Percentiles rank a stretch among this genome's conserved stretches.
phyloP scores from a whole-genome alignment of 1,140 invertebrate species.

The Caerostris extrusa region DNA sequence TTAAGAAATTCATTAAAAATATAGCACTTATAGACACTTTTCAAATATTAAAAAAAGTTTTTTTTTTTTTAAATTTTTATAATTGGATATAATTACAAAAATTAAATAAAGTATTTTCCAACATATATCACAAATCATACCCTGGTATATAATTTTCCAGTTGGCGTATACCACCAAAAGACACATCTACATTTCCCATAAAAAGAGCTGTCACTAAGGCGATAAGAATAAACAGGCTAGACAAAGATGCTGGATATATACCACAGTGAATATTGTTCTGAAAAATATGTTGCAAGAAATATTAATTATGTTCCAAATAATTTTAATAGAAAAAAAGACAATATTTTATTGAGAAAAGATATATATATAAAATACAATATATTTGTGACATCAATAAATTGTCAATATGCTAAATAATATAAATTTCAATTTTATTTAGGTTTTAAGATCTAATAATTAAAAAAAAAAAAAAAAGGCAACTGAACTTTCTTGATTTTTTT shows the following conservation, averaged over 20 bases:
- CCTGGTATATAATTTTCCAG: slow-evolving; percentile 86
- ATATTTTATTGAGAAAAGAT: neutral
- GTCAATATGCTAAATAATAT: too few relatives aligned
- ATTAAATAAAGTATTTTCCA: neutral
- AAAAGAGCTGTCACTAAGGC: slow-evolving; percentile 86
- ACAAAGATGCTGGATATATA: slow-evolving; percentile 95
- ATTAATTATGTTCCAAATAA: neutral
- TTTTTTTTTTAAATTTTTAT: too few relatives aligned
- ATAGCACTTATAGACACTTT: too few relatives aligned
- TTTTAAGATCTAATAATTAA: too few relatives aligned
- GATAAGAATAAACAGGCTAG: slow-evolving; percentile 91
- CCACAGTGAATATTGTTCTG: slow-evolving; percentile 98
- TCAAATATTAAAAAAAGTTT: too few relatives aligned
- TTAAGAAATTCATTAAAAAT: neutral
- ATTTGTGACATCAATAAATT: too few relatives aligned
- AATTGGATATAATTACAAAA: neutral
- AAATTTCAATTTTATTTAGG: too few relatives aligned
- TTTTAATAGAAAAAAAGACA: neutral
- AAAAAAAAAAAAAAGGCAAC: too few relatives aligned
- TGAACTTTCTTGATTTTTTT: too few relatives aligned
- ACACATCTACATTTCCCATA: slow-evolving; percentile 84
- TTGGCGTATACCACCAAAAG: slow-evolving; percentile 87
- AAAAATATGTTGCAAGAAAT: slow-evolving; percentile 79
- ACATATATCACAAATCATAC: slow-evolving; percentile 81
- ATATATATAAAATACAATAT: too few relatives aligned